Base-by-base conservation (phyloP, 2,888 invertebrate species). In the Trichopoda pennipes region DNA sequence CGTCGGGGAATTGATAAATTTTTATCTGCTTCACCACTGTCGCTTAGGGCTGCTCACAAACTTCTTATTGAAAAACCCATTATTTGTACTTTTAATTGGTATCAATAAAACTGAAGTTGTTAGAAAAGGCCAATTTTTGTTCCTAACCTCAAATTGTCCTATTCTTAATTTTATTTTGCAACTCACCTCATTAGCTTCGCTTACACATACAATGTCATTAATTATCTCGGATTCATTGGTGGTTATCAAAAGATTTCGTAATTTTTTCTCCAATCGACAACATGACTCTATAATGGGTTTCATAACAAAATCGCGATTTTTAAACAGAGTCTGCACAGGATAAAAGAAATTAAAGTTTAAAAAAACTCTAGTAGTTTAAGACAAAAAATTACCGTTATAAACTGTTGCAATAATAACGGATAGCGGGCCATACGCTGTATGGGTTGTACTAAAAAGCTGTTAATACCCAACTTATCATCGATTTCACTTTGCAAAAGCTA, bases 391-490 rank as follows among this genome's bases (percentile, higher is more conserved):
- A 90, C 91, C 85, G 87, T 87, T 47, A 91, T 90, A 68, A 91
- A 90, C 83, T 90, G 89, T 47, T 89, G 89, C 10, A 91, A 83
- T 12, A 91, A 85, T 73, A 91, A 83, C 0, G 89, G 89, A 86
- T 91, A 91, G n/a, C 91, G 88, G 0, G 91, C 90, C 87, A 91
- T 89, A 51, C 91, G 87, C 81, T 91, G 91, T 17, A 91, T 91
- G 32, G 91, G 91, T 72, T 91, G 91, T 14, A 91, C 89, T 53
- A 91, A 85, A 74, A 91, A 91, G 69, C 91, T 91, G 69, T 91
- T 91, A 21, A 91, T 90, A 66, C 91, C 91, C 83, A 91, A 85
- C 79, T 91, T 91, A 84, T 91, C 91, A 85, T 89, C 89, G 64
- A 90, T 85, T 84, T 90, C 88, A 56, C 87, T 85, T 84, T 91